A percentile compares a stretch with the other conserved stretches of the same genome.
Conservation (phyloP, 2,797 vertebrate genomes). For the Sciurus vulgaris region DNA sequence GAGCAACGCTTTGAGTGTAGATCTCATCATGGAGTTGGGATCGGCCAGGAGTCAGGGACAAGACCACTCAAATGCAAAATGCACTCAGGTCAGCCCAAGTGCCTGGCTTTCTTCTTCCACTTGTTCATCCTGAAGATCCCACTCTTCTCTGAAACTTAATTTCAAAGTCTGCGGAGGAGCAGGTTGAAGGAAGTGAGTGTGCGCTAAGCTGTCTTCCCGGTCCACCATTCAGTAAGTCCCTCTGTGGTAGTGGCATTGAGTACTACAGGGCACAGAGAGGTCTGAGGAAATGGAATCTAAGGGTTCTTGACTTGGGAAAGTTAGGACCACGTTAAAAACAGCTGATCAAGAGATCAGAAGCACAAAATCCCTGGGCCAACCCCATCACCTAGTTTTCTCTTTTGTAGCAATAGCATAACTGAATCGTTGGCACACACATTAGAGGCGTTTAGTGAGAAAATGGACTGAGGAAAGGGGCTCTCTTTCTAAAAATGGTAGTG, state of each 20-base stretch:
- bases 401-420: background rate
- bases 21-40: background rate
- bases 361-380: background rate
- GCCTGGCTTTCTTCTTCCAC: too few relatives aligned
- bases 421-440: background rate
- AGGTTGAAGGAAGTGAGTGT: background rate
- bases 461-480: background rate
- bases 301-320: background rate
- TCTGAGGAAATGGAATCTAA: fast-evolving
- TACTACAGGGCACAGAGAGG: fast-evolving
- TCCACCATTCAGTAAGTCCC: fast-evolving
- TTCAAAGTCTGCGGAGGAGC: background rate
- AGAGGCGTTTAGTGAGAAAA: background rate
- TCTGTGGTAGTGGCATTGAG: fast-evolving
- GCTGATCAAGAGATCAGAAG: background rate
- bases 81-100: background rate
- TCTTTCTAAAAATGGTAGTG: background rate
- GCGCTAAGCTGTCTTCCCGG: background rate
- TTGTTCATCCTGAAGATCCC: background rate
- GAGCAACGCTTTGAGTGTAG: background rate
- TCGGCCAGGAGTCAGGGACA: background rate
- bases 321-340: background rate
- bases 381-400: background rate
- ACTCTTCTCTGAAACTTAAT: background rate
- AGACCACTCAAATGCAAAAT: fast-evolving